phyloP scores from a whole-genome alignment of 2,113 vertebrate genomes.

The Leiothrix lutea region DNA sequence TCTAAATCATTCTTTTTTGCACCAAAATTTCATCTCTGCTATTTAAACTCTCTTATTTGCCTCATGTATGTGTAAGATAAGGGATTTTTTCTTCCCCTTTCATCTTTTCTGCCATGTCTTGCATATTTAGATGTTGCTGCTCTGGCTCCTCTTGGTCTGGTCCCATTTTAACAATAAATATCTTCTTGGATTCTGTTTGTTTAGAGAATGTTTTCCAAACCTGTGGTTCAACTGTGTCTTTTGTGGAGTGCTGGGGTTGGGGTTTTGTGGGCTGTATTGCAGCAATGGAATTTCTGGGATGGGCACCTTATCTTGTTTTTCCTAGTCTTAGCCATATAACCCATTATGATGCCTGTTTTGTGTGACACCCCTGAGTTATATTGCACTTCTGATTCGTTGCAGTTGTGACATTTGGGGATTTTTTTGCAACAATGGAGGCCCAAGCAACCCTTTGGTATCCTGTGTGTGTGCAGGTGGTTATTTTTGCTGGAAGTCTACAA shows the following conservation, averaged over 20 bases:
- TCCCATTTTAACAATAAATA: background rate
- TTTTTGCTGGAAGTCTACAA: background rate
- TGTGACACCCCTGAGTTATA: background rate
- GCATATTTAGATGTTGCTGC: background rate
- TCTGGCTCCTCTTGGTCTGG: background rate
- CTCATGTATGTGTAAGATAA: rapidly evolving
- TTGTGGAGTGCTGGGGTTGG: background rate
- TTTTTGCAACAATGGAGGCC: background rate
- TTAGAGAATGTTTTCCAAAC: background rate
- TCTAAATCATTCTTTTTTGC: background rate
- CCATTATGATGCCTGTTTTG: background rate
- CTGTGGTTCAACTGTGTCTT: background rate
- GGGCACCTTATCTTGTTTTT: background rate
- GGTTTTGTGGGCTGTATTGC: rapidly evolving
- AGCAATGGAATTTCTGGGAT: background rate
- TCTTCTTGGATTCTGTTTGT: background rate
- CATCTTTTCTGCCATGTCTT: background rate
- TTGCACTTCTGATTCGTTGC: rapidly evolving
- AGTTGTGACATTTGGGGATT: background rate
- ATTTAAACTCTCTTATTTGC: background rate
- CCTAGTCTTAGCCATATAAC: background rate
- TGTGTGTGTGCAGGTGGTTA: background rate
- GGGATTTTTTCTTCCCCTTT: background rate
- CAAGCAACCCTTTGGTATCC: background rate
- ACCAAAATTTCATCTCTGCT: background rate